A percentile compares a stretch with the other conserved stretches of the same genome.
Evolutionary conservation across 2,797 vertebrate genomes (phyloP).

Genomic region (Brotula barbata): DNA sequence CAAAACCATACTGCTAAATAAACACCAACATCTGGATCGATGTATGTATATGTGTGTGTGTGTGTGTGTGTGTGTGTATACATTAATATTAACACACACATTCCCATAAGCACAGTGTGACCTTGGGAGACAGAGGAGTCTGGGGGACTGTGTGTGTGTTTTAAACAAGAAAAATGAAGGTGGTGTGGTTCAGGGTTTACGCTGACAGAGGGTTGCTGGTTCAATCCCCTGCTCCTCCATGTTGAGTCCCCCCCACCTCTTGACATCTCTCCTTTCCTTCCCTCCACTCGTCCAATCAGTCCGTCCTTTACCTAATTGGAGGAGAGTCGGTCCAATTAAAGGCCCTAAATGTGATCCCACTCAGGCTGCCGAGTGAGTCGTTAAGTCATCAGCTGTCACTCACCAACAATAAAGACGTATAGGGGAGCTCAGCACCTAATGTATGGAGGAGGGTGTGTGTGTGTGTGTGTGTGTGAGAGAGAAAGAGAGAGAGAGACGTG

Average conservation of each 20-base stretch:
- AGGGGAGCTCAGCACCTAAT: too few relatives aligned
- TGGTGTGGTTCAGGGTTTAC: too few relatives aligned
- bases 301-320: conserved; percentile 20
- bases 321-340: conserved; percentile 39
- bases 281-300: conserved; percentile 16
- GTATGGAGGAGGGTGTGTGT: background rate
- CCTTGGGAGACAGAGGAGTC: too few relatives aligned
- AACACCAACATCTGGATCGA: too few relatives aligned
- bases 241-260: too few relatives aligned
- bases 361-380: conserved; percentile 9
- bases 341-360: conserved; percentile 5
- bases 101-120: too few relatives aligned
- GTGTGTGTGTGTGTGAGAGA: background rate
- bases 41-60: background rate
- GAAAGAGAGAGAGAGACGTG: conserved; percentile 1
- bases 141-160: too few relatives aligned
- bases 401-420: too few relatives aligned
- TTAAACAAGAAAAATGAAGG: too few relatives aligned
- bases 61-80: background rate
- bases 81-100: background rate
- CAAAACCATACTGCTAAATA: too few relatives aligned
- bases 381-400: conserved; percentile 10
- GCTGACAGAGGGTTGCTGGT: too few relatives aligned
- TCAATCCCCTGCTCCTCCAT: too few relatives aligned
- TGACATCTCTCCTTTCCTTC: background rate